phyloP scores from a whole-genome alignment of 2,888 invertebrate species.

The Drosophila bunnanda region DNA sequence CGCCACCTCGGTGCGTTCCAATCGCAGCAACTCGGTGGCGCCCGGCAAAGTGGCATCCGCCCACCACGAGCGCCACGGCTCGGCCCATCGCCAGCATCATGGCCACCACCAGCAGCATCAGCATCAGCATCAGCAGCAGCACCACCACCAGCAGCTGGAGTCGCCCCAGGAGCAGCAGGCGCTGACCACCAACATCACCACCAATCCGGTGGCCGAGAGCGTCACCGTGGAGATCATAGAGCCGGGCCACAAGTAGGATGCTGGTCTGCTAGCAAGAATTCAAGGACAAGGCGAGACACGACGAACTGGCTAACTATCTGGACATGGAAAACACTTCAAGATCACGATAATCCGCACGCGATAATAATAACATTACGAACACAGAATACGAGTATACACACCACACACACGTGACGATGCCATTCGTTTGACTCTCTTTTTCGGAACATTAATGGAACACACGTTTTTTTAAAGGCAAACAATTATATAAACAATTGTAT shows the following conservation, averaged over 20 bases:
- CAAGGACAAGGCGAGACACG: slow-evolving; percentile 7
- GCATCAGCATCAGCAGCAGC: slow-evolving; percentile 79
- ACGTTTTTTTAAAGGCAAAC: slow-evolving; percentile 56
- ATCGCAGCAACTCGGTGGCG: slow-evolving; percentile 86
- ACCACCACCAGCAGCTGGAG: slow-evolving; percentile 78
- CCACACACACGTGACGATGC: slow-evolving; percentile 48
- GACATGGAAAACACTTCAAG: slow-evolving; percentile 36
- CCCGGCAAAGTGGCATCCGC: slow-evolving; percentile 75
- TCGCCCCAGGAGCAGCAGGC: slow-evolving; percentile 80
- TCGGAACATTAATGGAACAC: slow-evolving; percentile 53
- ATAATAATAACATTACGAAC: slow-evolving; percentile 48
- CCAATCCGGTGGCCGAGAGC: slow-evolving; percentile 86
- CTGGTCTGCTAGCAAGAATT: not conserved
- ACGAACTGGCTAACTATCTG: slow-evolving; percentile 39
- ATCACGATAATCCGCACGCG: slow-evolving; percentile 63
- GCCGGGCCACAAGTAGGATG: slow-evolving; percentile 86
- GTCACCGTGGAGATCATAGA: slow-evolving; percentile 92
- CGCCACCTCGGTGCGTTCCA: slow-evolving; percentile 89
- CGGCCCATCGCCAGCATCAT: slow-evolving; percentile 65
- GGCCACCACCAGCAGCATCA: slow-evolving; percentile 72
- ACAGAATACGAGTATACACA: slow-evolving; percentile 5
- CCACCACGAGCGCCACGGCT: slow-evolving; percentile 77
- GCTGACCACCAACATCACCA: slow-evolving; percentile 82
- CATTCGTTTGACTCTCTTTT: slow-evolving; percentile 66
- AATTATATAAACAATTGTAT: slow-evolving; percentile 33